Conservation (phyloP, 2,797 vertebrate species). For the Chloroceryle amazona region DNA sequence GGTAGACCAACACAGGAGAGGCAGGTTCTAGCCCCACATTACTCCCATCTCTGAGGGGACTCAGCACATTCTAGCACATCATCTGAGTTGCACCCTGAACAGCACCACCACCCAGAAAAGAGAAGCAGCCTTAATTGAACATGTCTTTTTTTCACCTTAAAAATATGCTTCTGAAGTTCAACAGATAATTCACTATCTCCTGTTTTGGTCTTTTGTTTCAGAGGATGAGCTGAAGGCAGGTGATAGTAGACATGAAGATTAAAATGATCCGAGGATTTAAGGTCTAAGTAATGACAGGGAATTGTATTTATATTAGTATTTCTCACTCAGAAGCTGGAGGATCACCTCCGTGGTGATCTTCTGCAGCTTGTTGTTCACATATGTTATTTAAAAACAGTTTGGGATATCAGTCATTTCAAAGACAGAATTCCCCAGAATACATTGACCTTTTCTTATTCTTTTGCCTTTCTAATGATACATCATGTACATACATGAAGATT, state of each 20-base stretch:
- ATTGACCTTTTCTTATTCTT: not conserved
- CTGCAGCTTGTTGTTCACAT: not conserved
- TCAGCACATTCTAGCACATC: not conserved
- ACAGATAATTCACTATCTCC: not conserved
- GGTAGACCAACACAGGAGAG: not conserved
- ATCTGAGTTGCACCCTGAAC: not conserved
- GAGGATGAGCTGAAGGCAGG: not conserved
- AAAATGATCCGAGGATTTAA: not conserved
- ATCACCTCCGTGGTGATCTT: not conserved
- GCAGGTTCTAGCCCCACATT: not conserved
- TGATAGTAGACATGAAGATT: not conserved
- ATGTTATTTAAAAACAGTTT: not conserved
- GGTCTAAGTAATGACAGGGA: not conserved
- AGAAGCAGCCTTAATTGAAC: not conserved
- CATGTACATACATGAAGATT: not conserved
- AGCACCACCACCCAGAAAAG: not conserved
- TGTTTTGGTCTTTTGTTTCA: not conserved
- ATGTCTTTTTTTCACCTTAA: not conserved
- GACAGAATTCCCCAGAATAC: not conserved
- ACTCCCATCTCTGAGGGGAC: not conserved
- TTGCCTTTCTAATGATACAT: not conserved
- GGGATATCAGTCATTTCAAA: not conserved
- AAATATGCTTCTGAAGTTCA: not conserved
- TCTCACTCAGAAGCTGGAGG: not conserved
- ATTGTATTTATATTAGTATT: not conserved